phyloP scores from a whole-genome alignment of 2,888 invertebrate species.

The Apoda limacodes region DNA sequence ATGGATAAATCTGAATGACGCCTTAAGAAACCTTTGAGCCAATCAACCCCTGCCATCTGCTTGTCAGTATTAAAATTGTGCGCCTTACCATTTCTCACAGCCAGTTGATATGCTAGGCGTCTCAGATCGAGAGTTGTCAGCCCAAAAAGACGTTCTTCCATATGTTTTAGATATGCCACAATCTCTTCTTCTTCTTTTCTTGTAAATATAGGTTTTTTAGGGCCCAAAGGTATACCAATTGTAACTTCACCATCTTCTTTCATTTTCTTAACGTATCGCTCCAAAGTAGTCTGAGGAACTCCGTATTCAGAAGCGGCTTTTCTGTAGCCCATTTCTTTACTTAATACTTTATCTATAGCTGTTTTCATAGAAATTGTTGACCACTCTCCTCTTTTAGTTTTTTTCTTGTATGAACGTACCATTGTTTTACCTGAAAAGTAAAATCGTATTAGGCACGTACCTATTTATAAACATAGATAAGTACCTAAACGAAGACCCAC shows the following conservation, averaged over 20 bases:
- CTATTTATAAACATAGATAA: no score
- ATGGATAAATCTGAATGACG: slow-evolving; percentile 18
- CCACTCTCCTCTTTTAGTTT: slow-evolving; percentile 4
- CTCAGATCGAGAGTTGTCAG: slow-evolving; percentile 17
- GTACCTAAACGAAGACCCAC: no score
- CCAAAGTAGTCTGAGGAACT: slow-evolving; percentile 22
- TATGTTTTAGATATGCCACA: slow-evolving; percentile 18
- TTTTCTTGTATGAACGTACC: slow-evolving; percentile 4
- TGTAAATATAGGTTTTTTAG: slow-evolving; percentile 12
- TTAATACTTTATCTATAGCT: slow-evolving; percentile 19
- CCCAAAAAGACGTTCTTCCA: slow-evolving; percentile 20
- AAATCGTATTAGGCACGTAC: no score
- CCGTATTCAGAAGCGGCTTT: slow-evolving; percentile 18
- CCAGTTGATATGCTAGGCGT: slow-evolving; percentile 19
- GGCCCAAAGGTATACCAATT: slow-evolving; percentile 9
- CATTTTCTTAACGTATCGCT: no score
- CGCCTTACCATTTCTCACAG: slow-evolving; percentile 17
- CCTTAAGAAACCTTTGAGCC: slow-evolving; percentile 17
- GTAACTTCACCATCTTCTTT: slow-evolving; percentile 12
- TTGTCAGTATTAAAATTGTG: slow-evolving; percentile 18
- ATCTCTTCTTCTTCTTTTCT: slow-evolving; percentile 20
- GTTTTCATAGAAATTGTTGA: no score
- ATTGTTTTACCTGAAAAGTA: slow-evolving; percentile 2
- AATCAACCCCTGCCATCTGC: slow-evolving; percentile 16
- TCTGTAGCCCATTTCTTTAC: slow-evolving; percentile 17